phyloP scores from a whole-genome alignment of 2,888 invertebrate species.

The Strigamia maritima region DNA sequence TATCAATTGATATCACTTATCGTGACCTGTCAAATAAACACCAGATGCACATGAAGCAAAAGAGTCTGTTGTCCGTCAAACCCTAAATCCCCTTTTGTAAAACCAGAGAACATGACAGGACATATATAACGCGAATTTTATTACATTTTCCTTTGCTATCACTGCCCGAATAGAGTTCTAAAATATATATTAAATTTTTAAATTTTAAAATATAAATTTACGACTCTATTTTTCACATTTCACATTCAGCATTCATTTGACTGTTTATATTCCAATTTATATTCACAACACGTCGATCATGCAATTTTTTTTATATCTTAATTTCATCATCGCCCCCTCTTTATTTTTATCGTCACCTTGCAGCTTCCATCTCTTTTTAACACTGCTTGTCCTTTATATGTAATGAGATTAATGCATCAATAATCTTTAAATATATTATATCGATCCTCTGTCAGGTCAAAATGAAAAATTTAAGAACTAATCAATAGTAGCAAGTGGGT shows the following conservation, averaged over 20 bases:
- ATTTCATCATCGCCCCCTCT: background rate
- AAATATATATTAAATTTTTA: background rate
- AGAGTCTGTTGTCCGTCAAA: background rate
- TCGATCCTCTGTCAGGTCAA: background rate
- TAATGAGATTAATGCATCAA: background rate
- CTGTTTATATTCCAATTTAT: background rate
- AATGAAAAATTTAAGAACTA: background rate
- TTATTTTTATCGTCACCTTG: background rate
- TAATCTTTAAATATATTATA: background rate
- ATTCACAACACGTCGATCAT: background rate
- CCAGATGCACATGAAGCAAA: background rate
- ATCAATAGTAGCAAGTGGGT: background rate
- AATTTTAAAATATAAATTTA: background rate
- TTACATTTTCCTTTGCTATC: background rate
- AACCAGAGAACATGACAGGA: background rate
- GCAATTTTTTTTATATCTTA: background rate
- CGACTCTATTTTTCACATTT: background rate
- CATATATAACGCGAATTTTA: background rate
- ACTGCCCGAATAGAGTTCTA: background rate
- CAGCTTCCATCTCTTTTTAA: background rate
- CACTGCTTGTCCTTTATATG: background rate
- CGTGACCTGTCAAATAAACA: background rate
- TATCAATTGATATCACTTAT: background rate
- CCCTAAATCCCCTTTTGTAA: background rate
- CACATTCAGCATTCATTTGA: background rate